These are phyloP conservation scores for Oligia fasciuncula DNA, from an alignment of 2,888 invertebrate species.

Conservation along the genomic window DNA sequence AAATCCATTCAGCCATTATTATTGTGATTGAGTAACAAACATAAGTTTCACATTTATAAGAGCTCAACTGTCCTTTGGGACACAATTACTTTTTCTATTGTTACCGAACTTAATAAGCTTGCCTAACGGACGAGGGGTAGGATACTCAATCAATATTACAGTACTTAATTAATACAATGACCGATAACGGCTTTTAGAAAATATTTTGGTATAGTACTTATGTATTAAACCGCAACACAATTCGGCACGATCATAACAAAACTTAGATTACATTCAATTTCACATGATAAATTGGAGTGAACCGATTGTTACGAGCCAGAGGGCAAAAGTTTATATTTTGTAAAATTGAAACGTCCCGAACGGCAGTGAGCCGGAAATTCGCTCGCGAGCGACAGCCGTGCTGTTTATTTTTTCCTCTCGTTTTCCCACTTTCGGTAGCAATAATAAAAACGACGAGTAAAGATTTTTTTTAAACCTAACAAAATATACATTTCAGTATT, in stretches of 20 bases:
- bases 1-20: background rate
- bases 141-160: background rate
- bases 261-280: constrained; percentile 65
- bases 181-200: background rate
- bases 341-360: constrained; percentile 83
- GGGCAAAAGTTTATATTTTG: constrained; percentile 79
- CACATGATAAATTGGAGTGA: constrained; percentile 70
- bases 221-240: constrained; percentile 19
- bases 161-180: background rate
- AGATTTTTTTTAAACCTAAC: constrained; percentile 71
- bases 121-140: too few species aligned
- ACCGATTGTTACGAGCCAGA: constrained; percentile 72
- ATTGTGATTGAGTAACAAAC: background rate
- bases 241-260: constrained; percentile 48
- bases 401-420: constrained; percentile 78
- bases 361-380: constrained; percentile 83
- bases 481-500: constrained; percentile 66
- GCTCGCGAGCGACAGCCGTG: constrained; percentile 75
- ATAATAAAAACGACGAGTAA: constrained; percentile 78
- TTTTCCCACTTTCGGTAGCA: constrained; percentile 78
- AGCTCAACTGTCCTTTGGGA: too few species aligned
- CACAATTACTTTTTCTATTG: too few species aligned
- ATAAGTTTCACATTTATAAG: background rate
- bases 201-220: background rate
- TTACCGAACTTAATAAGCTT: too few species aligned